phyloP scores from a whole-genome alignment of 1,140 invertebrate genomes.

The Campoletis sonorensis region DNA sequence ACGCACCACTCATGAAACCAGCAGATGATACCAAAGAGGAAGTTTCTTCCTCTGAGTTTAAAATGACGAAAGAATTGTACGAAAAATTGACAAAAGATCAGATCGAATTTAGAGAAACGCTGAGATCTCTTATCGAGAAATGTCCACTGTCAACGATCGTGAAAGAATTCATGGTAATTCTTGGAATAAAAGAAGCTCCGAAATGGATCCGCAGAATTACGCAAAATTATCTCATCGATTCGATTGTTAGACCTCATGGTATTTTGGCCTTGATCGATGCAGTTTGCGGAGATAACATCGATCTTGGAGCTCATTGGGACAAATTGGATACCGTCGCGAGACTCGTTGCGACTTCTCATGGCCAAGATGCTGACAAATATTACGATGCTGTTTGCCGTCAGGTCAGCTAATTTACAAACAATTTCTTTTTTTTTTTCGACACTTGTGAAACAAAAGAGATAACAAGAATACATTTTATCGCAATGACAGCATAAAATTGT shows the following conservation, averaged over 20 bases:
- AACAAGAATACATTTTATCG: too few species aligned
- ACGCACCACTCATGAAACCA: conserved; percentile 81
- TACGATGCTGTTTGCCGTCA: conserved; percentile 73
- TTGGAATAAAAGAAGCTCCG: conserved; percentile 79
- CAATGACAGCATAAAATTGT: too few species aligned
- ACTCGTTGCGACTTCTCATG: conserved; percentile 79
- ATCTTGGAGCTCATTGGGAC: conserved; percentile 79
- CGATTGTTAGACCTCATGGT: conserved; percentile 79
- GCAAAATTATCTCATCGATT: conserved; percentile 78
- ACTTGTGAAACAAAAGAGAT: too few species aligned
- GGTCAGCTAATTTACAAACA: conserved; percentile 53
- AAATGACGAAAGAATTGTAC: conserved; percentile 75
- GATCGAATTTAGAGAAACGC: conserved; percentile 75
- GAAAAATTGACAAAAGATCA: conserved; percentile 76
- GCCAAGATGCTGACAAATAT: conserved; percentile 75
- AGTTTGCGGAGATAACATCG: conserved; percentile 79
- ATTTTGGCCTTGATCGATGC: conserved; percentile 79
- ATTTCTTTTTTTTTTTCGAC: too few species aligned
- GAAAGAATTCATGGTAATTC: conserved; percentile 83
- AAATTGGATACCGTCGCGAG: conserved; percentile 82
- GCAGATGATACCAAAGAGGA: not conserved
- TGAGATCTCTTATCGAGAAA: conserved; percentile 77
- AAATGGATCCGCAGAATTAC: conserved; percentile 81
- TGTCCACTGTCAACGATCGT: conserved; percentile 80
- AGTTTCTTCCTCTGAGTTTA: conserved; percentile 52